Evolutionary conservation across 2,113 vertebrate genomes (phyloP).

Genomic region (Hypocryptadius cinnamomeus): DNA sequence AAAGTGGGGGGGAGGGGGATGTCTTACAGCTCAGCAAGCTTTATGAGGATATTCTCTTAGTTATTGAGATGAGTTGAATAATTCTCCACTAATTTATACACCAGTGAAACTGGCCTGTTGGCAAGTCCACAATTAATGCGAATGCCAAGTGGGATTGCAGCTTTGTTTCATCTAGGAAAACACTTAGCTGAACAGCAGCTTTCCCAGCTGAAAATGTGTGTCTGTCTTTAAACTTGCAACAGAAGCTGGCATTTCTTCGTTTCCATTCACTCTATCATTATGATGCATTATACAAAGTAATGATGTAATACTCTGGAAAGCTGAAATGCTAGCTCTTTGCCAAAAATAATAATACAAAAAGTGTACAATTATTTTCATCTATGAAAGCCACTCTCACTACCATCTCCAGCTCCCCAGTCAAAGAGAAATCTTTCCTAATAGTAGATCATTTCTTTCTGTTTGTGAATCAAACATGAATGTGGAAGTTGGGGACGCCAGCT

Average conservation of each 20-base stretch:
- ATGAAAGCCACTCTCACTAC: constrained; percentile 73
- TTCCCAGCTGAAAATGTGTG: constrained; percentile 73
- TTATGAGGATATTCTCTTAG: constrained; percentile 65
- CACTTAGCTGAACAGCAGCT: constrained; percentile 69
- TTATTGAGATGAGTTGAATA: constrained; percentile 73
- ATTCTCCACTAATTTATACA: constrained; percentile 74
- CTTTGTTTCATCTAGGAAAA: constrained; percentile 77
- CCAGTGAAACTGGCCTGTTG: constrained; percentile 71
- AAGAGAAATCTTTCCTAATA: constrained; percentile 75
- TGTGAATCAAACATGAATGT: constrained; percentile 54
- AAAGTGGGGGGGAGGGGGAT: constrained; percentile 22
- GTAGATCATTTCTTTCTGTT: constrained; percentile 69
- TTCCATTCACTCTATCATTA: constrained; percentile 79
- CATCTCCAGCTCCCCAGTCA: constrained; percentile 69
- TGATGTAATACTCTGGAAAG: constrained; percentile 79
- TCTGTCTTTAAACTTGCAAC: constrained; percentile 76
- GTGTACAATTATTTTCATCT: constrained; percentile 81
- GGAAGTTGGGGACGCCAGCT: constrained; percentile 42
- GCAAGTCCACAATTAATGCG: constrained; percentile 78
- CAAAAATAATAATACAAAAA: constrained; percentile 82
- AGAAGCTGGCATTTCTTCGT: constrained; percentile 73
- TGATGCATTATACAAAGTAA: constrained; percentile 82
- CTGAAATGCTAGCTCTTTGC: constrained; percentile 67
- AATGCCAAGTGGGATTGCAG: constrained; percentile 75
- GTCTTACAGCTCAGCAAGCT: constrained; percentile 53